Conservation (phyloP, 2,888 invertebrate species). For the Clepsis dumicolana region DNA sequence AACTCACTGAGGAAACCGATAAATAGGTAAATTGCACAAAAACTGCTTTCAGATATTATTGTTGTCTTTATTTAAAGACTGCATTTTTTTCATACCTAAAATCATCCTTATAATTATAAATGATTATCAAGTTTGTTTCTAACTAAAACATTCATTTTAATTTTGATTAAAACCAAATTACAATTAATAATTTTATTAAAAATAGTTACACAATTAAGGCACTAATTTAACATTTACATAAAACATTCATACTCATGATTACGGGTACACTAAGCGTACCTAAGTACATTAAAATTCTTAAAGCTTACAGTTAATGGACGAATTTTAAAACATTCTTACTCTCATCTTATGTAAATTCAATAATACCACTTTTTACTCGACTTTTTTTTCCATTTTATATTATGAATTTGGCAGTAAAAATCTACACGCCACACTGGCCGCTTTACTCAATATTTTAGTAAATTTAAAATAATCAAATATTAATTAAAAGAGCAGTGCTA, state of each 20-base stretch:
- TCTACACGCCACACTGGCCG: no score
- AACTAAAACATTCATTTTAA: conserved; percentile 22
- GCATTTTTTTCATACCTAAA: background rate
- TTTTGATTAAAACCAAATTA: no score
- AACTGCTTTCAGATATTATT: background rate
- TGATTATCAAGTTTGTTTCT: background rate
- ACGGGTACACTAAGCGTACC: conserved; percentile 20
- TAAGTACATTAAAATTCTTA: conserved; percentile 32
- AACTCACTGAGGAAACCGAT: background rate
- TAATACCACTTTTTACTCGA: no score
- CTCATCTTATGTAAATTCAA: conserved; percentile 17
- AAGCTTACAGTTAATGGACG: conserved; percentile 40
- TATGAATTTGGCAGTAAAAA: background rate
- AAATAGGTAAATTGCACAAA: background rate
- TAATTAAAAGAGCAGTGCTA: no score
- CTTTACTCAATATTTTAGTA: no score
- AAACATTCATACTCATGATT: conserved; percentile 21
- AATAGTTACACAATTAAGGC: conserved; percentile 35
- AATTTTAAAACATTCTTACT: conserved; percentile 17
- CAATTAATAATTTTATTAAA: conserved; percentile 38
- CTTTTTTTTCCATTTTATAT: no score
- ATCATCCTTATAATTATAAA: background rate
- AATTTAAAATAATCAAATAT: no score
- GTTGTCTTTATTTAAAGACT: no score
- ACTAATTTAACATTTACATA: conserved; percentile 25